phyloP scores from a whole-genome alignment of 2,113 vertebrate genomes.

The Cyanoramphus novaezelandiae region DNA sequence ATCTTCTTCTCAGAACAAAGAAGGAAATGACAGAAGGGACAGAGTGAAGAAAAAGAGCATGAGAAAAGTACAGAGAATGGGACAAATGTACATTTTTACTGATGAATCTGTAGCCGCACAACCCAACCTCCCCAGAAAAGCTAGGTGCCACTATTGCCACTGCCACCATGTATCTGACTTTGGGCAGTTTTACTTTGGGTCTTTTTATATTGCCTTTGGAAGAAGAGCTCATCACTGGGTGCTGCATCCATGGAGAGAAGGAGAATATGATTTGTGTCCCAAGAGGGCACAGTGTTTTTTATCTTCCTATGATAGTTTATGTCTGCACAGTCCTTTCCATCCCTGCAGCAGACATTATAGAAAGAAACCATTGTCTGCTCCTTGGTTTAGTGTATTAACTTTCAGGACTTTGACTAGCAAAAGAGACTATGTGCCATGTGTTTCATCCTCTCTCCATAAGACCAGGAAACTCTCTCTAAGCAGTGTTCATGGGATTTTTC shows the following conservation, averaged over 20 bases:
- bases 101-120: neutral
- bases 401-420: neutral
- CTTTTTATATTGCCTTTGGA: neutral
- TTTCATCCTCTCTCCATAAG: neutral
- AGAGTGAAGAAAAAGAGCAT: neutral
- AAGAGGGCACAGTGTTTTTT: neutral
- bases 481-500: rapidly evolving
- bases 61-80: neutral
- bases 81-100: neutral
- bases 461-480: neutral
- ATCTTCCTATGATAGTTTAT: neutral
- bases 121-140: neutral
- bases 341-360: neutral
- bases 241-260: neutral
- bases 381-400: neutral
- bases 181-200: neutral
- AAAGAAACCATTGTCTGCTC: neutral
- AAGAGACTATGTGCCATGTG: neutral
- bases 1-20: neutral
- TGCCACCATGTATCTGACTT: neutral
- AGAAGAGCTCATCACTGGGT: rapidly evolving
- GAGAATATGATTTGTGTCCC: neutral
- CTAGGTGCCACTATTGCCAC: neutral
- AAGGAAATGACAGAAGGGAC: neutral
- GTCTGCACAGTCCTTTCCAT: neutral